Conservation (phyloP, 2,888 invertebrate species). For the Germaria angustata region DNA sequence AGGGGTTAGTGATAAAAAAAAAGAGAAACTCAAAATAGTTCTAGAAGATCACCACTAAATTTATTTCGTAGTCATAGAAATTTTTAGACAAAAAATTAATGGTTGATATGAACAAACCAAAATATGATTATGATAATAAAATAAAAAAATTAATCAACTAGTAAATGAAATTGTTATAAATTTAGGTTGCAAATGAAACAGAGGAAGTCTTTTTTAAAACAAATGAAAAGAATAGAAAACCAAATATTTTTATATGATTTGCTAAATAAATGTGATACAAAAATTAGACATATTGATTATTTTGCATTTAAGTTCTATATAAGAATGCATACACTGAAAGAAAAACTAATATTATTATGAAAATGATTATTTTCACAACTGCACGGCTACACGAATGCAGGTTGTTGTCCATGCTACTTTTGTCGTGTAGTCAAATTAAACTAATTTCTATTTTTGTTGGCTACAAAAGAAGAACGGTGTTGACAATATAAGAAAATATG, state of each 20-base stretch:
- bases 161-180: slow-evolving; percentile 17
- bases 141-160: no score
- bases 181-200: slow-evolving; percentile 39
- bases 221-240: neutral
- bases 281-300: slow-evolving; percentile 7
- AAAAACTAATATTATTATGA: no score
- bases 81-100: slow-evolving; percentile 43
- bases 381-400: no score
- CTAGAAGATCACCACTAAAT: slow-evolving; percentile 39
- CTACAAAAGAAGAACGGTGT: no score
- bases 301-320: neutral
- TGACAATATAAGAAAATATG: no score
- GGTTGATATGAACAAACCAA: slow-evolving; percentile 15
- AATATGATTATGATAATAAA: neutral
- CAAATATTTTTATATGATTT: slow-evolving; percentile 57
- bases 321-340: slow-evolving; percentile 19
- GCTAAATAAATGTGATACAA: slow-evolving; percentile 61
- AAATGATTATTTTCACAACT: no score
- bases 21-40: slow-evolving; percentile 41
- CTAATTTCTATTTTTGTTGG: no score
- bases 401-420: no score
- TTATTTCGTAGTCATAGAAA: slow-evolving; percentile 43
- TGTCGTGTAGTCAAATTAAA: no score
- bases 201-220: neutral
- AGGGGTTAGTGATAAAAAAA: slow-evolving; percentile 38